Evolutionary conservation across 2,888 invertebrate genomes (phyloP), one percentile per base, ranked within the genome.

Genomic region (Pardosa pseudoannulata): DNA sequence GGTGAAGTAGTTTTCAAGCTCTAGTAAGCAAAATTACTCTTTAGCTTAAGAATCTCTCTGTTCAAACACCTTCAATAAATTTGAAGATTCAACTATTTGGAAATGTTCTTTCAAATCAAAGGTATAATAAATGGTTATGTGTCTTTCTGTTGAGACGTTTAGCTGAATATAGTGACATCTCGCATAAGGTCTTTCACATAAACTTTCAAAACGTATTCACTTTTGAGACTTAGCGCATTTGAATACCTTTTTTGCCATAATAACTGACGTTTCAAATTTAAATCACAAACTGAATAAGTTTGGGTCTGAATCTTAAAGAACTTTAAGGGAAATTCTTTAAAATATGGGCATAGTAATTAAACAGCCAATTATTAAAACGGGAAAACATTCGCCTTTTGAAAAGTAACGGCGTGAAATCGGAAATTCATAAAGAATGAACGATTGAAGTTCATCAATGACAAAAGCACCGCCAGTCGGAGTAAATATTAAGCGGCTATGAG

Each of bases 361-460:
- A 56, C 23, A 56, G 23, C 23, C 23, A 23, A 56, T 56, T 56
- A 23, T 23, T 16, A 23, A 56, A 11, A 23, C 56, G 56, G 56
- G 19, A 16, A 56, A 56, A 56, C 23, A 56, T 56, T 56, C 23
- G 11, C 23, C 56, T 56, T 56, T 56, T 23, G 23, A 56, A 23
- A 46, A 56, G 56, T 23, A 56, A 23, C 23, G 1, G 56, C 23
- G 56, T 23, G 56, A 56, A 56, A 56, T 56, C 56, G 56, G 56
- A 56, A 56, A 23, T 56, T 56, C 56, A 56, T 56, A 56, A 56
- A 56, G 56, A 56, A 56, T 23, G 23, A 19, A 23, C 19, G 56
- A 28, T 28, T 16, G 6, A 29, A n/a, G 31, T 65, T 65, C n/a
- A 65, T 65, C 31, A 28, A n/a, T n/a, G 65, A 31, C 31, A 65